Conservation (phyloP, 2,888 invertebrate genomes). For the Diadegma fenestrale region DNA sequence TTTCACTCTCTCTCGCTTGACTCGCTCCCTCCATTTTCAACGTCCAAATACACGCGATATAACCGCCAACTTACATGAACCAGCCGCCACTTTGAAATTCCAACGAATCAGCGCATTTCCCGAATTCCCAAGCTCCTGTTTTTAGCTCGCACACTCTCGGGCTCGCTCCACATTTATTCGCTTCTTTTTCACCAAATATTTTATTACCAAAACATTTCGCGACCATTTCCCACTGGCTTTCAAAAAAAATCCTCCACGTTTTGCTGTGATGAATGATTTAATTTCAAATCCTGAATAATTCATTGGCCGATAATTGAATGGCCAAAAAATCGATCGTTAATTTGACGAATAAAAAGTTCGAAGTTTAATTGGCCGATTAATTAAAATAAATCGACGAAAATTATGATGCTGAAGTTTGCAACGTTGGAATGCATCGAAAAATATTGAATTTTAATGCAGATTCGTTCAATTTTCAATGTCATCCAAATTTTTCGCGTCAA, state of each 20-base stretch:
- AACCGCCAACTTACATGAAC: constrained; percentile 35
- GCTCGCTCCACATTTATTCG: constrained; percentile 7
- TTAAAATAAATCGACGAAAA: background rate
- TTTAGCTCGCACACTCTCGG: constrained; percentile 36
- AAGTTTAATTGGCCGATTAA: background rate
- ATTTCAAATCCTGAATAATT: background rate
- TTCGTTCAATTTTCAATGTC: too few species aligned
- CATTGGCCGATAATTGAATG: background rate
- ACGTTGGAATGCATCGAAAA: too few species aligned
- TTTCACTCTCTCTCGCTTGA: background rate
- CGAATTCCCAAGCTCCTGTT: constrained; percentile 57
- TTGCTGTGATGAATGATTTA: background rate
- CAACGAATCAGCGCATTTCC: constrained; percentile 62
- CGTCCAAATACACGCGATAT: constrained; percentile 26
- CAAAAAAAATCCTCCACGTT: background rate
- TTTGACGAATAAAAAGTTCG: background rate
- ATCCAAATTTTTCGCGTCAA: too few species aligned
- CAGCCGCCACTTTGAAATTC: constrained; percentile 60
- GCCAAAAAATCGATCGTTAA: background rate
- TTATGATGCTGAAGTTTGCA: too few species aligned
- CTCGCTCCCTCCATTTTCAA: constrained; percentile 5
- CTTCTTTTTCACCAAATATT: constrained; percentile 37
- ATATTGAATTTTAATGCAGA: too few species aligned
- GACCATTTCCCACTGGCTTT: background rate
- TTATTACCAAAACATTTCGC: constrained; percentile 22